Percentiles rank a stretch among this genome's conserved stretches.
These are phyloP conservation scores for Canis aureus DNA, from an alignment of 2,113 vertebrate species.

Conservation along the genomic window DNA sequence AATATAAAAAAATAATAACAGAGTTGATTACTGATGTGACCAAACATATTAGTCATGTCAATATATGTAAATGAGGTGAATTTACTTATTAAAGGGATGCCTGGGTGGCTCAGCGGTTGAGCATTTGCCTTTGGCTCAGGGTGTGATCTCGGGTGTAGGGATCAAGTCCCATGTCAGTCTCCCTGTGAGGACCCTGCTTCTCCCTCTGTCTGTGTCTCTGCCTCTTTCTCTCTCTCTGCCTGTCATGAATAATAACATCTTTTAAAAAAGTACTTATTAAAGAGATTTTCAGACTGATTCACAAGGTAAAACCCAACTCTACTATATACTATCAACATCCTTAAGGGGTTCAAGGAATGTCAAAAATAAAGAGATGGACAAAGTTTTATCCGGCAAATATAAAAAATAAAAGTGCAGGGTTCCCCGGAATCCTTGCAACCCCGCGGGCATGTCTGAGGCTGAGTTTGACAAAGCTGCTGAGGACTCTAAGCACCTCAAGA, in stretches of 20 bases:
- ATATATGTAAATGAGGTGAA: not conserved
- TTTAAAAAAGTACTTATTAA: not conserved
- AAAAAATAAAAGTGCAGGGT: not conserved
- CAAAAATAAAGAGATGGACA: not conserved
- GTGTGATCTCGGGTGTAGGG: too few relatives aligned
- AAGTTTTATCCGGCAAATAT: not conserved
- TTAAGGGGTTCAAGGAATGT: not conserved
- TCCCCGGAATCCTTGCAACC: not conserved
- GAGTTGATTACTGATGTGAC: not conserved
- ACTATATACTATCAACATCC: not conserved
- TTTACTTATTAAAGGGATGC: not conserved
- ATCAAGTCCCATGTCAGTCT: too few relatives aligned
- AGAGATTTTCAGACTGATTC: not conserved
- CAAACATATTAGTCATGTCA: not conserved
- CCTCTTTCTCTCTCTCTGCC: too few relatives aligned
- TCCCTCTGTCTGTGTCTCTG: too few relatives aligned
- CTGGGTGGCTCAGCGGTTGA: too few relatives aligned
- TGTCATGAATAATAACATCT: too few relatives aligned
- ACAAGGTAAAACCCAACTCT: not conserved
- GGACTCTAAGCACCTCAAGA: constrained; percentile 93
- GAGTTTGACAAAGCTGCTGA: constrained; percentile 94
- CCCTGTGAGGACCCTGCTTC: too few relatives aligned
- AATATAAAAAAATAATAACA: not conserved
- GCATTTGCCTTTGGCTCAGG: too few relatives aligned
- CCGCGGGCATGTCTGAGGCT: constrained; percentile 82